phyloP scores from a whole-genome alignment of 2,113 vertebrate genomes.

The Gavialis gangeticus region DNA sequence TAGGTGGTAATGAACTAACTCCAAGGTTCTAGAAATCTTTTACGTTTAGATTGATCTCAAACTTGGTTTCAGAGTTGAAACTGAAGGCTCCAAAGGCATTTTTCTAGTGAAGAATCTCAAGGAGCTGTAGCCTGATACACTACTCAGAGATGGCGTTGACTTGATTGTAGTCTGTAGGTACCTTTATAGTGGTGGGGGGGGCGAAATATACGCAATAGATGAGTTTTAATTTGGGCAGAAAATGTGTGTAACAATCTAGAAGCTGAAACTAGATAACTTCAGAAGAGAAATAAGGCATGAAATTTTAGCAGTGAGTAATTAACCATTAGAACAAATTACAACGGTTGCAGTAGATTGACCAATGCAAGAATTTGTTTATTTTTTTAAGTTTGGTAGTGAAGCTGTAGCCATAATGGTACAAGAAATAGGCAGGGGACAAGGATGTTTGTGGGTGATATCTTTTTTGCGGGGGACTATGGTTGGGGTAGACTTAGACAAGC shows the following conservation, averaged over 20 bases:
- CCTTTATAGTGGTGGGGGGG: neutral
- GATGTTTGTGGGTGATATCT: no score
- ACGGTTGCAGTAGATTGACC: no score
- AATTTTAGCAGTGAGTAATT: neutral
- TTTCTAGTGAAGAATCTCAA: no score
- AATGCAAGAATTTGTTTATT: no score
- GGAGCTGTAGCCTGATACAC: neutral
- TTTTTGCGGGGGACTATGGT: no score
- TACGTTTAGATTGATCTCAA: neutral
- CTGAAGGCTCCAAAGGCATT: no score
- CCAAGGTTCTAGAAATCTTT: neutral
- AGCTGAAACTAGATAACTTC: neutral
- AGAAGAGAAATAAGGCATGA: neutral
- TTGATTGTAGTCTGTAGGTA: neutral
- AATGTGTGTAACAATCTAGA: neutral
- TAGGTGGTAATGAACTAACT: neutral
- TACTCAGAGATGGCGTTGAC: neutral
- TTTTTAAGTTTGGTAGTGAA: no score
- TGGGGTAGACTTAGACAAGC: no score
- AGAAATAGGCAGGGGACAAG: no score
- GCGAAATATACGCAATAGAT: neutral
- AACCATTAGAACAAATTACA: neutral
- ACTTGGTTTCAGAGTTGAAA: neutral
- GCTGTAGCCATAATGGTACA: no score
- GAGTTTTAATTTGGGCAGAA: neutral